Evolutionary conservation across 2,797 vertebrate genomes (phyloP).

Genomic region (Takifugu rubripes): DNA sequence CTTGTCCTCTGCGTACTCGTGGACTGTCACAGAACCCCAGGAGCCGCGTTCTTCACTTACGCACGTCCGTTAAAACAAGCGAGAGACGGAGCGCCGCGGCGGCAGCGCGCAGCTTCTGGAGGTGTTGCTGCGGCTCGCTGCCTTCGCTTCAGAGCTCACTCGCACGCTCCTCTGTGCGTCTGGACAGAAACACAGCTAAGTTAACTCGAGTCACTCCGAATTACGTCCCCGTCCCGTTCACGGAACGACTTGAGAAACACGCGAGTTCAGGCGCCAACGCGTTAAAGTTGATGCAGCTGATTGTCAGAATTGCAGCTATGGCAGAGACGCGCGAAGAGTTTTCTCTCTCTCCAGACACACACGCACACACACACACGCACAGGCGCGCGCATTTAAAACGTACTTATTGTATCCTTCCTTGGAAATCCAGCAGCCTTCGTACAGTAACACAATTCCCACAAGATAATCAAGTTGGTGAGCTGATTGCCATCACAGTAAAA

Average conservation of each 20-base stretch:
- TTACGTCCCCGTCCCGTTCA: background rate
- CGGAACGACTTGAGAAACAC: background rate
- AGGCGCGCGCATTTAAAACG: background rate
- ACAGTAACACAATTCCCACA: background rate
- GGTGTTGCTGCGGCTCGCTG: slow-evolving; percentile 5
- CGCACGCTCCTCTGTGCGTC: background rate
- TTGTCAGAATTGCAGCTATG: too few relatives aligned
- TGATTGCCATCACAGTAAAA: too few relatives aligned
- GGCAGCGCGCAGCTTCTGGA: slow-evolving; percentile 7
- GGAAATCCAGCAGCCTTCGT: background rate
- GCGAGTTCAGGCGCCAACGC: slow-evolving; percentile 10
- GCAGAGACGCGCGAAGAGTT: slow-evolving; percentile 2
- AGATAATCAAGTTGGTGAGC: too few relatives aligned
- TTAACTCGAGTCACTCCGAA: slow-evolving; percentile 11
- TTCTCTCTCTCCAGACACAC: too few relatives aligned
- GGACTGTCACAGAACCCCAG: slow-evolving; percentile 9
- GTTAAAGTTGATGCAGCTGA: slow-evolving; percentile 2
- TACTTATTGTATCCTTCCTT: too few relatives aligned
- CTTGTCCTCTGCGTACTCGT: background rate
- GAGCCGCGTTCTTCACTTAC: slow-evolving; percentile 40
- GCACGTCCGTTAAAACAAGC: slow-evolving; percentile 36
- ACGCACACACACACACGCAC: background rate
- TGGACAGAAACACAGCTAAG: background rate
- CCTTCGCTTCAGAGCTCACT: background rate
- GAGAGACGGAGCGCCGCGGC: background rate